These are phyloP conservation scores for Hipposideros larvatus DNA, from an alignment of 2,797 vertebrate species.

Conservation along the genomic window DNA sequence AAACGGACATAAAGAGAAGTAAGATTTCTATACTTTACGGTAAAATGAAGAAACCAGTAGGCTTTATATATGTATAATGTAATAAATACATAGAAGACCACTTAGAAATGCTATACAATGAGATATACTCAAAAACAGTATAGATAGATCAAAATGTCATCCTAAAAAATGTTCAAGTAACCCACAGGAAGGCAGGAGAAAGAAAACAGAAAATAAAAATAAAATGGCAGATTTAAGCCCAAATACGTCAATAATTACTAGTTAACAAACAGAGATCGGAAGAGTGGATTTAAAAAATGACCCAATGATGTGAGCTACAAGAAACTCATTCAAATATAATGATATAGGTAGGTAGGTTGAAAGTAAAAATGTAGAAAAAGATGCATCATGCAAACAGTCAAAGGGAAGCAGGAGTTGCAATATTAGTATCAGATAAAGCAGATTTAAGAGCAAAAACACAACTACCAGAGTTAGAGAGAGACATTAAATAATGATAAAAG, in stretches of 20 bases:
- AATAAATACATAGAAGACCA: background rate
- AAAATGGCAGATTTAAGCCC: background rate
- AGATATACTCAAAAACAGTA: background rate
- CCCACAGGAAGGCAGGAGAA: background rate
- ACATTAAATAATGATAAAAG: background rate
- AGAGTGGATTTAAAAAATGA: background rate
- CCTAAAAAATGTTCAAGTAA: background rate
- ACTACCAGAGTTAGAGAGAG: background rate
- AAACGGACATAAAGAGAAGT: background rate
- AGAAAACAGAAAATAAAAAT: background rate
- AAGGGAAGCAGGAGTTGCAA: background rate
- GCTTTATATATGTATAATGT: background rate
- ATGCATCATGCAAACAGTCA: background rate
- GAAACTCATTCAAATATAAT: background rate
- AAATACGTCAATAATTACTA: background rate
- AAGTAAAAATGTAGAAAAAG: background rate
- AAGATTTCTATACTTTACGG: background rate
- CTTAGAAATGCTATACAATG: background rate
- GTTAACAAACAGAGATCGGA: background rate
- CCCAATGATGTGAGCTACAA: background rate
- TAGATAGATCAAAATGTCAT: background rate
- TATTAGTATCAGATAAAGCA: background rate
- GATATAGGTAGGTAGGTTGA: background rate
- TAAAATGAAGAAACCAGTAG: background rate
- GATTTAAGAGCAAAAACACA: background rate